These are phyloP conservation scores for Ormyrus nitidulus DNA, from an alignment of 2,888 invertebrate species.

Conservation along the genomic window DNA sequence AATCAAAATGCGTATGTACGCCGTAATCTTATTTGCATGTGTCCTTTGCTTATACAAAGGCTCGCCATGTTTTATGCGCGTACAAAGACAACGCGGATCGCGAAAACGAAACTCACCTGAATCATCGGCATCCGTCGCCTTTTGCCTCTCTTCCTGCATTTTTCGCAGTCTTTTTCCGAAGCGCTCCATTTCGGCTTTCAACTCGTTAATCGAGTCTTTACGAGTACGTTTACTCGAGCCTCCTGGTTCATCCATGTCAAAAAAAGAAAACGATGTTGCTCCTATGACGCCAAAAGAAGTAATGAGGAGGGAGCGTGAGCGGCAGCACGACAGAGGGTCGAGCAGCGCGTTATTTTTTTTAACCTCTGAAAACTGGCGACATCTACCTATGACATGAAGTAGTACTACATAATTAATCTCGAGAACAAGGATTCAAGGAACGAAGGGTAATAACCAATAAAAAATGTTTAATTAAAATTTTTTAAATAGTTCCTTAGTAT, in stretches of 20 bases:
- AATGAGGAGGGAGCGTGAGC: neutral
- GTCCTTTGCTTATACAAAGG: neutral
- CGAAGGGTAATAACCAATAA: too few species aligned
- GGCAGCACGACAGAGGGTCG: too few species aligned
- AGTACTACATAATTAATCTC: too few species aligned
- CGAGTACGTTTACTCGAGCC: neutral
- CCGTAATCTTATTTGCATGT: neutral
- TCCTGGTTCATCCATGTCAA: neutral
- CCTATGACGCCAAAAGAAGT: constrained; percentile 2
- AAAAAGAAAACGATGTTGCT: neutral
- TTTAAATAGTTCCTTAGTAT: too few species aligned
- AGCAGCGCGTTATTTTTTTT: too few species aligned
- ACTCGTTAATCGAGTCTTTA: neutral
- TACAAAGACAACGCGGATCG: neutral
- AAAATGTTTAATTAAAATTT: too few species aligned
- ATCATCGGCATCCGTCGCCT: neutral
- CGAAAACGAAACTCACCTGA: neutral
- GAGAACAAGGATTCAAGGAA: too few species aligned
- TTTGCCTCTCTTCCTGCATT: neutral
- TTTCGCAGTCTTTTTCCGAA: neutral
- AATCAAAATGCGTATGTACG: too few species aligned
- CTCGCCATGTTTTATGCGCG: neutral
- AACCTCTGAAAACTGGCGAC: too few species aligned
- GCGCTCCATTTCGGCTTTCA: neutral
- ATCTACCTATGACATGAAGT: too few species aligned